Evolutionary conservation across 2,888 invertebrate genomes (phyloP).

Genomic region (Pinctada fucata): DNA sequence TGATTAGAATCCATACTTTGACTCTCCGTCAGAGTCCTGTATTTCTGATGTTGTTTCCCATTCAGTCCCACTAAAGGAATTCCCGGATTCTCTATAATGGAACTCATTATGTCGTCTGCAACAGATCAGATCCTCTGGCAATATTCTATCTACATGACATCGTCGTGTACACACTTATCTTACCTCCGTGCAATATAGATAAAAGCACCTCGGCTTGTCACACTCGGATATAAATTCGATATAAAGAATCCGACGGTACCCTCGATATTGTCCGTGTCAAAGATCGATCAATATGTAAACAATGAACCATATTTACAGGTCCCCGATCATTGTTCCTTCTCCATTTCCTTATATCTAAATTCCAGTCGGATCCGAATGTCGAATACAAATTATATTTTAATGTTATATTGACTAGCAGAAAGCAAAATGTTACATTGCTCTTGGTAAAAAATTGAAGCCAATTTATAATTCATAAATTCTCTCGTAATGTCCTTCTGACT

Average conservation of each 20-base stretch:
- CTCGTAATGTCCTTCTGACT: too few relatives aligned
- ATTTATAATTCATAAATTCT: too few relatives aligned
- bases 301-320: neutral
- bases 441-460: too few relatives aligned
- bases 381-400: too few relatives aligned
- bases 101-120: slow-evolving; percentile 57
- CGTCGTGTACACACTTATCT: neutral
- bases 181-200: neutral
- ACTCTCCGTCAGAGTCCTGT: slow-evolving; percentile 48
- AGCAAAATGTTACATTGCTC: too few relatives aligned
- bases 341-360: too few relatives aligned
- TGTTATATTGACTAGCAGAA: too few relatives aligned
- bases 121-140: neutral
- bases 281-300: neutral
- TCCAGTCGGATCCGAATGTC: too few relatives aligned
- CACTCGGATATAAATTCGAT: neutral
- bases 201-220: neutral
- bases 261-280: neutral
- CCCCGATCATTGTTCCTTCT: too few relatives aligned
- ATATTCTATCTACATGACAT: neutral
- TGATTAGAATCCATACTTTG: slow-evolving; percentile 36
- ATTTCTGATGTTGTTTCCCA: slow-evolving; percentile 63
- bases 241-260: neutral
- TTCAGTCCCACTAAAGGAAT: slow-evolving; percentile 73
- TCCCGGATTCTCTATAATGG: slow-evolving; percentile 71